Evolutionary conservation across 2,888 invertebrate species (phyloP).

Genomic region (Cabera pusaria): DNA sequence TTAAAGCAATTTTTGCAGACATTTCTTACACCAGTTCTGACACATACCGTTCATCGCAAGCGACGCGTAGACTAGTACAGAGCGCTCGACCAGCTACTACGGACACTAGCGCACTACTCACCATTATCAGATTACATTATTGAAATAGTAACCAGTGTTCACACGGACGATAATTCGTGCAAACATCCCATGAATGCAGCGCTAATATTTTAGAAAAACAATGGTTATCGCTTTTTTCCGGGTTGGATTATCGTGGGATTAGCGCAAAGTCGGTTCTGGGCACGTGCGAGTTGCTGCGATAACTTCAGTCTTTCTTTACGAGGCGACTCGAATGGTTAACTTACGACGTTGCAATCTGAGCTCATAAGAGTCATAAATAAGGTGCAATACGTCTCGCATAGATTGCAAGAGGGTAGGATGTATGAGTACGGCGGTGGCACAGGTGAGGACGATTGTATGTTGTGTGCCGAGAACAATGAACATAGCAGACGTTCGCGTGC

Average conservation of each 20-base stretch:
- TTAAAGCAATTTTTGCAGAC: slow-evolving; percentile 39
- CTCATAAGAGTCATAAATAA: slow-evolving; percentile 9
- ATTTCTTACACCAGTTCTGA: slow-evolving; percentile 25
- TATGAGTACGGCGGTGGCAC: not conserved
- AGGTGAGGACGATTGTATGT: slow-evolving; percentile 11
- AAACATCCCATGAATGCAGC: slow-evolving; percentile 61
- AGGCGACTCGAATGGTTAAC: slow-evolving; percentile 11
- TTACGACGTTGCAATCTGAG: slow-evolving; percentile 14
- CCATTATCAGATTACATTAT: slow-evolving; percentile 56
- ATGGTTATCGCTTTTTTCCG: slow-evolving; percentile 74
- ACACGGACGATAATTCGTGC: slow-evolving; percentile 60
- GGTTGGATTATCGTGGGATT: slow-evolving; percentile 73
- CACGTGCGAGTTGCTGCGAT: slow-evolving; percentile 65
- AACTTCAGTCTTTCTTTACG: slow-evolving; percentile 37
- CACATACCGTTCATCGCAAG: slow-evolving; percentile 26
- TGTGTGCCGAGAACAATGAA: slow-evolving; percentile 49
- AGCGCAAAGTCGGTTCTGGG: slow-evolving; percentile 47
- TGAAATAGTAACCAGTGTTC: slow-evolving; percentile 59
- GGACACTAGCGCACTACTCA: slow-evolving; percentile 45
- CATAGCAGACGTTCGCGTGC: slow-evolving; percentile 46
- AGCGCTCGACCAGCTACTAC: slow-evolving; percentile 34
- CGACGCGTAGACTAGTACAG: slow-evolving; percentile 13
- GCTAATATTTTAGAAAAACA: slow-evolving; percentile 70
- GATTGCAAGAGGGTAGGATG: slow-evolving; percentile 1
- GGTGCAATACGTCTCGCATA: slow-evolving; percentile 9